Evolutionary conservation across 2,888 invertebrate genomes (phyloP), one percentile per base, ranked within the genome.

Genomic region (Sphaeridia pumilis): DNA sequence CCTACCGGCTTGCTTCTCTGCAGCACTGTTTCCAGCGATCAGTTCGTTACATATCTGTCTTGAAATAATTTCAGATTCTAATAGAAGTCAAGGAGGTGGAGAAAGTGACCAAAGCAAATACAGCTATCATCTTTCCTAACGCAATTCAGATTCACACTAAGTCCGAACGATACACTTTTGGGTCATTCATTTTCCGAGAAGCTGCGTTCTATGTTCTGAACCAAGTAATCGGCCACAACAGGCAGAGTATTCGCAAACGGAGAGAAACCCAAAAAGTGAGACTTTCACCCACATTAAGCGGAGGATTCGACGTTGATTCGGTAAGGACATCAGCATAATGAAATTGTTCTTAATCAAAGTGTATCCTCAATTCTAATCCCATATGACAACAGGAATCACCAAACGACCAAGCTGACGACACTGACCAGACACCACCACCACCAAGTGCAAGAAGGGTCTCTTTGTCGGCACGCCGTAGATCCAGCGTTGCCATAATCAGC

Each of bases 61-160:
- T 57, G 41, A 31, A 21, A 35, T 49, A 52, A 38, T 56, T 76
- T 24, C 73, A 88, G 87, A 75, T 92, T 65, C 76, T 92, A 66
- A 90, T 94, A 68, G 90, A 92, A 43, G 83, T 89, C 63, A 76
- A 78, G 52, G 82, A 85, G 55, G 90, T 94, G 52, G 78, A 83
- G 49, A 82, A 84, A 69, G 87, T 94, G 67, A 88, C 86, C 38
- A 88, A 92, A 70, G 92, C 92, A 73, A 88, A 87, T 73, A 92
- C 90, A 55, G 93, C 90, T 1, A 80, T 86, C 64, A 88, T 94
- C 63, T 89, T 94, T 67, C 93, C 93, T 45, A 93, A 93, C 72
- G 93, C 93, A 14, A 87, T 94, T 54, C 90, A 89, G 26, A 83
- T 89, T 31, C 78, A 79, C 54, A 90, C 90, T n/a, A 77, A 80